These are phyloP conservation scores for Bubo blakistoni DNA, from an alignment of 2,113 vertebrate species.

Conservation along the genomic window DNA sequence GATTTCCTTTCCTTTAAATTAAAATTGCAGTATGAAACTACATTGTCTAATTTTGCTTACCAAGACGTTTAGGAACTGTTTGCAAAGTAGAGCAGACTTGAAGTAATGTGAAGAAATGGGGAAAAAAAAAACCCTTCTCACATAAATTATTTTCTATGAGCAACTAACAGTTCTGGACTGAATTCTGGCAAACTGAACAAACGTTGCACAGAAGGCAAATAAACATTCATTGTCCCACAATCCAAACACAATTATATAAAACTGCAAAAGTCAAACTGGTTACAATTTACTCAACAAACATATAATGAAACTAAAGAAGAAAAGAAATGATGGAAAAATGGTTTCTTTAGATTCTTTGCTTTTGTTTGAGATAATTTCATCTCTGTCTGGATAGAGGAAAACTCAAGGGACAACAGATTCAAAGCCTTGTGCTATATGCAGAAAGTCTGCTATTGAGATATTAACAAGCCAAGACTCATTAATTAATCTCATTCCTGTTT, in stretches of 20 bases:
- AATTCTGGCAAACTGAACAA: neutral
- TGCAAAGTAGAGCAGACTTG: slow-evolving; percentile 43
- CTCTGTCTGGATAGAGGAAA: slow-evolving; percentile 28
- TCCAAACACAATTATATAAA: neutral
- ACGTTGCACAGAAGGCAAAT: neutral
- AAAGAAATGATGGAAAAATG: slow-evolving; percentile 1
- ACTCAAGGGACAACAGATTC: slow-evolving; percentile 51
- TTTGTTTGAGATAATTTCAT: slow-evolving; percentile 24
- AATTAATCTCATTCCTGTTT: slow-evolving; percentile 56
- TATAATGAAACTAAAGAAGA: slow-evolving; percentile 4
- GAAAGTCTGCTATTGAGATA: slow-evolving; percentile 46
- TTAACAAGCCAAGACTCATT: slow-evolving; percentile 59
- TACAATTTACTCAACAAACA: neutral
- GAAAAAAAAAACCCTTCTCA: neutral
- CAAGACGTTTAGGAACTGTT: slow-evolving; percentile 36
- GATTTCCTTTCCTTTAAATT: slow-evolving; percentile 57
- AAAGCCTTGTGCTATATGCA: slow-evolving; percentile 34
- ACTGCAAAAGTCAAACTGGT: slow-evolving; percentile 10
- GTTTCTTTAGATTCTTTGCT: slow-evolving; percentile 17
- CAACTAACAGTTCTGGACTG: neutral
- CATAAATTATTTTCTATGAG: slow-evolving; percentile 4
- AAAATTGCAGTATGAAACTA: slow-evolving; percentile 52
- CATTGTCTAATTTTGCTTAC: slow-evolving; percentile 61
- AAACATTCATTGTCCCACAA: neutral
- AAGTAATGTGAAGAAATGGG: neutral